Evolutionary conservation across 2,888 invertebrate species (phyloP).

Genomic region (Meganola albula): DNA sequence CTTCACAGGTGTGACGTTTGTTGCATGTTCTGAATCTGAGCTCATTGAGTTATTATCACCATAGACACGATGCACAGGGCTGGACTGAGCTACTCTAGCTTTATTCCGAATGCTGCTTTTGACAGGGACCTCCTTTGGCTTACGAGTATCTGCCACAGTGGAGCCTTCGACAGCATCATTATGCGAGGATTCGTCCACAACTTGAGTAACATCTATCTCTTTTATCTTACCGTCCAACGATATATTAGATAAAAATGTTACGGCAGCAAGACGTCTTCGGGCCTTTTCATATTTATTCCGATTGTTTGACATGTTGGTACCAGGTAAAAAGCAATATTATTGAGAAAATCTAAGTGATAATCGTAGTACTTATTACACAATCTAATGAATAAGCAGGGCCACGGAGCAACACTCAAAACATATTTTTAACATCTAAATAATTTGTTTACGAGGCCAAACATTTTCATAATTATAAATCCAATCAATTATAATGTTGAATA

Average conservation of each 20-base stretch:
- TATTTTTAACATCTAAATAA: too few relatives aligned
- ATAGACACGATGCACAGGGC: conserved; percentile 50
- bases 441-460: too few relatives aligned
- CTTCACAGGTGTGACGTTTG: conserved; percentile 82
- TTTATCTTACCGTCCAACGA: conserved; percentile 93
- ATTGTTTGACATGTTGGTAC: conserved; percentile 50
- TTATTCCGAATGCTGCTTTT: conserved; percentile 50
- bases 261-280: conserved; percentile 92
- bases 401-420: too few relatives aligned
- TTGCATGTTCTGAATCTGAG: conserved; percentile 85
- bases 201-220: conserved; percentile 75
- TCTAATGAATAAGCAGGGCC: too few relatives aligned
- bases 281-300: conserved; percentile 80
- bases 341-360: too few relatives aligned
- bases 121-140: conserved; percentile 39
- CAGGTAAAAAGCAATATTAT: too few relatives aligned
- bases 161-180: conserved; percentile 42
- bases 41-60: conserved; percentile 80
- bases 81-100: conserved; percentile 49
- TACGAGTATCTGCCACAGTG: conserved; percentile 38
- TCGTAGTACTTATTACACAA: too few relatives aligned
- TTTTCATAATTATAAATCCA: too few relatives aligned
- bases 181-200: conserved; percentile 40
- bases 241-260: conserved; percentile 96
- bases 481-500: too few relatives aligned